These are phyloP conservation scores for Lepus timidus DNA, from an alignment of 2,113 vertebrate genomes.

Conservation along the genomic window DNA sequence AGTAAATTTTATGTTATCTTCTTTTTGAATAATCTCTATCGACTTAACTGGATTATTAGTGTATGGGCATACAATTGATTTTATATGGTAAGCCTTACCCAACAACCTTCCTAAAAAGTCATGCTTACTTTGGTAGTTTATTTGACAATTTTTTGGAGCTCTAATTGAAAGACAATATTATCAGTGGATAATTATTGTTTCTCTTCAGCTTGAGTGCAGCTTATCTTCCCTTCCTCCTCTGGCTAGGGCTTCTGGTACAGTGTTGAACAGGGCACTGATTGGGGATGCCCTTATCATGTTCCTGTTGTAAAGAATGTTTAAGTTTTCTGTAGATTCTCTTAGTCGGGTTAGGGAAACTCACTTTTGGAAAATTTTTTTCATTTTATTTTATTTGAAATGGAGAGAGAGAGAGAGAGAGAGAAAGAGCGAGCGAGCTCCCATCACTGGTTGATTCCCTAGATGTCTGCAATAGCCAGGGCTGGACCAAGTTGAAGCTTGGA, in stretches of 20 bases:
- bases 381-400: too few species aligned
- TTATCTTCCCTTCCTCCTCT: neutral
- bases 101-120: neutral
- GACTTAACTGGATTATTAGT: constrained; percentile 36
- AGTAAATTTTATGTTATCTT: neutral
- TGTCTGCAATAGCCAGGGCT: too few species aligned
- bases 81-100: neutral
- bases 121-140: constrained; percentile 32
- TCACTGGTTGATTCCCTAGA: too few species aligned
- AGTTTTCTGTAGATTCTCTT: constrained; percentile 26
- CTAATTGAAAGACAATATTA: constrained; percentile 14
- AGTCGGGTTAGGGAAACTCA: constrained; percentile 38
- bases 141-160: constrained; percentile 39
- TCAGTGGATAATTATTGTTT: constrained; percentile 20
- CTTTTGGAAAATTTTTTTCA: neutral
- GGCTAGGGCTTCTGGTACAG: neutral
- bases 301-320: neutral
- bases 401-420: too few species aligned
- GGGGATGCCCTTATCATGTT: neutral
- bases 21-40: neutral
- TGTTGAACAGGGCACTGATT: neutral
- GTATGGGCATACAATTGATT: neutral
- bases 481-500: too few species aligned
- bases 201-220: neutral
- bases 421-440: too few species aligned